Percentiles rank a stretch among this genome's conserved stretches.
Conservation (phyloP, 2,113 vertebrate genomes). For the Prunella fulvescens region DNA sequence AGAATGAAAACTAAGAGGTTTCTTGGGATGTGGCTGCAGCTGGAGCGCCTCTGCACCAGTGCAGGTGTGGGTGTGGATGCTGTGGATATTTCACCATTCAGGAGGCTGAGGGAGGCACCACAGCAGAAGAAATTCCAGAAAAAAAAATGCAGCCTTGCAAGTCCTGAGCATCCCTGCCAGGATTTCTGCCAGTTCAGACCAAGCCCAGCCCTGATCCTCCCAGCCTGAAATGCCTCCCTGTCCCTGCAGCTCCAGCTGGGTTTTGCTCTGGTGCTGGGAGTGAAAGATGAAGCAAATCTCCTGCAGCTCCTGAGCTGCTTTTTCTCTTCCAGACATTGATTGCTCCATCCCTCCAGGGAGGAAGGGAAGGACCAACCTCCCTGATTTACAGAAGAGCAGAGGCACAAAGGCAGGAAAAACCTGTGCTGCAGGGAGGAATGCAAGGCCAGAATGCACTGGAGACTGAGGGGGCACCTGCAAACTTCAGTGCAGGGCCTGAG, state of each 20-base stretch:
- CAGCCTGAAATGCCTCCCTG: background rate
- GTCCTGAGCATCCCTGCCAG: background rate
- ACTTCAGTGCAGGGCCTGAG: background rate
- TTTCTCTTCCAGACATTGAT: background rate
- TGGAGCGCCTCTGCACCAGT: background rate
- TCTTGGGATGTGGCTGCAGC: background rate
- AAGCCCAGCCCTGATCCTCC: background rate
- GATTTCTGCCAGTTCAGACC: background rate
- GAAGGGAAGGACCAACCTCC: background rate
- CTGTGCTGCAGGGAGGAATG: background rate
- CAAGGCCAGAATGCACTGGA: background rate
- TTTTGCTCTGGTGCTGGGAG: background rate
- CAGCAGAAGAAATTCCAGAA: background rate
- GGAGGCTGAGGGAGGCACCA: background rate
- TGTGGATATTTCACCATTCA: accelerated
- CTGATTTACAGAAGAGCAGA: background rate
- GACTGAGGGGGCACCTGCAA: background rate
- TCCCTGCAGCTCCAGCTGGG: background rate
- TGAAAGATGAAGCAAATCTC: background rate
- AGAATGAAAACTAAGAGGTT: background rate
- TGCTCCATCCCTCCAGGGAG: background rate
- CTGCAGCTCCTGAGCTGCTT: background rate
- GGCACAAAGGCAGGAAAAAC: background rate
- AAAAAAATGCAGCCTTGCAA: background rate
- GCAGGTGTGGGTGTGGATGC: background rate